Evolutionary conservation across 2,797 vertebrate genomes (phyloP), one percentile per base, ranked within the genome.

Genomic region (Tauraco hartlaubi): DNA sequence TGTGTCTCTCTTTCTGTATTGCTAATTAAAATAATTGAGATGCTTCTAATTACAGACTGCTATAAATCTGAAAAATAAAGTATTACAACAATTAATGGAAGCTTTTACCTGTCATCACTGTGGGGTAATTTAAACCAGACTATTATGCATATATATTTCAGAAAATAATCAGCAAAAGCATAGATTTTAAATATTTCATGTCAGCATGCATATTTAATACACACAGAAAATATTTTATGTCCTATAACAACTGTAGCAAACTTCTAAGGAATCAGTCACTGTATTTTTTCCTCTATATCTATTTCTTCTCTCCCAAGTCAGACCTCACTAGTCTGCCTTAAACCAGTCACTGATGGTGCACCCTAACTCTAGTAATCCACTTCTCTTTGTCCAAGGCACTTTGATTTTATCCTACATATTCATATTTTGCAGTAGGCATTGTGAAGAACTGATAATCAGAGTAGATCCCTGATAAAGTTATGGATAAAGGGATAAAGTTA

Each of bases 1-100:
- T 58, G 17, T 66, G 17, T 66, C 37, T 76, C 16, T 80, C 77
- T 75, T 18, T 56, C 33, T 56, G 11, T 52, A 85, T 19, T 61
- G n/a, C 61, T 92, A 64, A 66, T 85, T 41, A 80, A 77, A 87
- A 66, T 85, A 76, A 84, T 82, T 77, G 64, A n/a, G 75, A 80
- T 66, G 17, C 8, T 74, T 72, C 6, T 82, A 76, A 59, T 37
- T 71, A 79, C 8, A 33, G n/a, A 58, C 12, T 19, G 5, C 11
- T 41, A 55, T 73, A 68, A 87, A 93, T 41, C 5, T 69, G 51
- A 67, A 82, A 74, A 92, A 75, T 48, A 46, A 68, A 51, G 13
- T 73, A 87, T 87, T 94, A 28, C 25, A 90, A 44, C 51, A 59
- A 17, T 74, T 63, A 86, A 35, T 76, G 63, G 22, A 64, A 73